These are phyloP conservation scores for Lacanobia oleracea DNA, from an alignment of 2,888 invertebrate species.

Conservation along the genomic window DNA sequence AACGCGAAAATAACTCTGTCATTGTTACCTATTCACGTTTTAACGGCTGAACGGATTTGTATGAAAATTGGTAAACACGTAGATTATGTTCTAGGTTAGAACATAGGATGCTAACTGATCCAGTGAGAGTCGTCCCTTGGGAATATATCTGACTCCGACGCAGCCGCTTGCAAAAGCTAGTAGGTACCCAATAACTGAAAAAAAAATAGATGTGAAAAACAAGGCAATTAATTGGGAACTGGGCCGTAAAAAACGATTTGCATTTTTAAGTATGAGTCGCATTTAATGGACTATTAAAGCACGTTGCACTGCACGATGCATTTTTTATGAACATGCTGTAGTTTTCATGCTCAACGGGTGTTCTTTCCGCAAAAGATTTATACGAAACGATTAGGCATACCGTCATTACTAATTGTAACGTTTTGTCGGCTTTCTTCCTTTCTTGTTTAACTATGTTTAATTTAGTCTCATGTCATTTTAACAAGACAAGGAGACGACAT, in stretches of 20 bases:
- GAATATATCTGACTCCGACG: too few relatives aligned
- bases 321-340: constrained; percentile 25
- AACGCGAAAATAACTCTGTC: too few relatives aligned
- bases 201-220: too few relatives aligned
- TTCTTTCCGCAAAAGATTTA: constrained; percentile 47
- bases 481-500: neutral
- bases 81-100: too few relatives aligned
- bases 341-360: constrained; percentile 30
- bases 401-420: constrained; percentile 26
- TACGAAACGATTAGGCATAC: constrained; percentile 37
- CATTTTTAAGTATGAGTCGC: constrained; percentile 26
- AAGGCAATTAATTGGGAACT: constrained; percentile 30
- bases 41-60: too few relatives aligned
- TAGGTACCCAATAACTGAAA: too few relatives aligned
- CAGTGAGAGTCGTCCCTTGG: too few relatives aligned
- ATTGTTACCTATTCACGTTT: too few relatives aligned
- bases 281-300: constrained; percentile 48
- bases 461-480: neutral
- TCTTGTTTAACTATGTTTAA: constrained; percentile 1
- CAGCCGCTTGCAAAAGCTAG: too few relatives aligned
- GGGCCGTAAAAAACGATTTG: constrained; percentile 36
- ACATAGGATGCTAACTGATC: too few relatives aligned
- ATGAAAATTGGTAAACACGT: too few relatives aligned
- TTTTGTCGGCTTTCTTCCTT: constrained; percentile 24
- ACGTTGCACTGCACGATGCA: constrained; percentile 24